Evolutionary conservation across 2,888 invertebrate species (phyloP), one percentile per base, ranked within the genome.

Genomic region (Zaprionus lineosus): DNA sequence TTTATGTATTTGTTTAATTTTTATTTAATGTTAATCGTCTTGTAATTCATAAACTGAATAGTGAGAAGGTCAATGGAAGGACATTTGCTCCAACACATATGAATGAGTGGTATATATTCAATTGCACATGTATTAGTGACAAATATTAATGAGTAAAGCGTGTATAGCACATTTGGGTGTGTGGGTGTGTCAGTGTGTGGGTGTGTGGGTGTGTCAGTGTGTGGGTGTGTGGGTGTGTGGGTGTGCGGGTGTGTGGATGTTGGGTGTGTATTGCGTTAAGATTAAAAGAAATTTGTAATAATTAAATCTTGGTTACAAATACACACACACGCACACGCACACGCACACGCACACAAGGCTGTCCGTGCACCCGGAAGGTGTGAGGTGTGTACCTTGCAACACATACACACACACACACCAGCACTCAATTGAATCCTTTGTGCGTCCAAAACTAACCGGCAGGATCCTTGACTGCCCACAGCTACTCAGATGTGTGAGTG

Each of bases 391-490:
- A n/a, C n/a, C n/a, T n/a, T n/a, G n/a, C n/a, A n/a, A 26, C 24
- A 6, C 29, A 26, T 28, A 24, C 40, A 39, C 26, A 28, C 60
- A 59, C 55, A 56, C 56, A 57, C 64, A 33, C 61, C 50, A 74
- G 57, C 57, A 67, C 65, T 58, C 61, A 72, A 68, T 51, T 76
- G 36, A n/a, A n/a, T n/a, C n/a, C 16, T 56, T 39, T 57, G 78
- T 70, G 82, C 74, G 74, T 78, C 81, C 77, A 84, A 46, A 77
- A 84, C 78, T 84, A 81, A 77, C 59, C 56, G 84, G 84, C 77
- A 77, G 81, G n/a, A 62, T 57, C 84, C 44, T 24, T 26, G 58
- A 77, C 84, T 83, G 77, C 84, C 77, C 44, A 66, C 84, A 77
- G 77, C 84, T 77, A 84, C 81, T 77, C 81, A 76, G 76, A 66